phyloP scores from a whole-genome alignment of 92 coral and sea anemone genomes.

The Palythoa caribaeorum region DNA sequence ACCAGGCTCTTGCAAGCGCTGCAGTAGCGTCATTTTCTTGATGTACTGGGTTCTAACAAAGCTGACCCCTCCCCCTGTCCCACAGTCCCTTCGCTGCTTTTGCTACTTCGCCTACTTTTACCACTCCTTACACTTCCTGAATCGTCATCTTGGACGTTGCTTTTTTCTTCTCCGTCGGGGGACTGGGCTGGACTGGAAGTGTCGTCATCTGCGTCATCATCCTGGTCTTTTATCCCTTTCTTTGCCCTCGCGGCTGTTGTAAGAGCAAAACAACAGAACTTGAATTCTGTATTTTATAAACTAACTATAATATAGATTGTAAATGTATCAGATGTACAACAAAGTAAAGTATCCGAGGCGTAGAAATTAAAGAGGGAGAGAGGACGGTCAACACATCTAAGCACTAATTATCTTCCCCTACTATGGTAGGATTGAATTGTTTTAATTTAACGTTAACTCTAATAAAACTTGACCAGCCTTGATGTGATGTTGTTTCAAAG shows the following conservation, averaged over 20 bases:
- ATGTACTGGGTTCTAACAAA: background rate
- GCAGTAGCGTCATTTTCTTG: background rate
- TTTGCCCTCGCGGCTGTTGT: slow-evolving; percentile 22
- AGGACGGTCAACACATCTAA: too few relatives aligned
- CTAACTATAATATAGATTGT: too few relatives aligned
- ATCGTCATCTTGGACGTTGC: slow-evolving; percentile 17
- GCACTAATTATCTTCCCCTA: too few relatives aligned
- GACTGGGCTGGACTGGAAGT: slow-evolving; percentile 2
- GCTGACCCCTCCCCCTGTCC: slow-evolving; percentile 5
- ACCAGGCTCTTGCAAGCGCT: too few relatives aligned
- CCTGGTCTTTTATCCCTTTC: slow-evolving; percentile 45
- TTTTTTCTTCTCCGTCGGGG: slow-evolving; percentile 13
- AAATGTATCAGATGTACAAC: too few relatives aligned
- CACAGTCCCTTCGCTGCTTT: slow-evolving; percentile 29
- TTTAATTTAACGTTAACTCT: too few relatives aligned
- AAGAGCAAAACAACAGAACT: background rate
- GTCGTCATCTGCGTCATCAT: slow-evolving; percentile 37
- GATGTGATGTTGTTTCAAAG: too few relatives aligned
- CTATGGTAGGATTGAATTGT: too few relatives aligned
- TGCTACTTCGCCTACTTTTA: slow-evolving; percentile 13
- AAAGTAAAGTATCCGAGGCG: too few relatives aligned
- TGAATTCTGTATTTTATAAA: too few relatives aligned
- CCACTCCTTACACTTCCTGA: slow-evolving; percentile 11
- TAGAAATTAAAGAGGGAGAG: too few relatives aligned
- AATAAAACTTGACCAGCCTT: too few relatives aligned